Conservation (phyloP, 2,113 vertebrate genomes). For the Chlamydotis undulata region DNA sequence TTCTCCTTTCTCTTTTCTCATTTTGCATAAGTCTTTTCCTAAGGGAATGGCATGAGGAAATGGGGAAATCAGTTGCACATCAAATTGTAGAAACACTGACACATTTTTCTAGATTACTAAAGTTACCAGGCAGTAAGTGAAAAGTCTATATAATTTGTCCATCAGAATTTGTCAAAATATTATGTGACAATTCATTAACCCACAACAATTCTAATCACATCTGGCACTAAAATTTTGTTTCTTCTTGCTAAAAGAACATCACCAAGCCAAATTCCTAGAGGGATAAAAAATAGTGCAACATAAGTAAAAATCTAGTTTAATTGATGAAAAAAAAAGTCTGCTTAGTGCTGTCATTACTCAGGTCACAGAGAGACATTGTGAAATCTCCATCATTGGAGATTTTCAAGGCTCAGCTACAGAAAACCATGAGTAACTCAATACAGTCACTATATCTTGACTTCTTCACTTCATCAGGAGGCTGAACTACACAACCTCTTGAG, state of each 20-base stretch:
- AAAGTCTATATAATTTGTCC: not conserved
- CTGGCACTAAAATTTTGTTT: not conserved
- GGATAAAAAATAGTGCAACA: not conserved
- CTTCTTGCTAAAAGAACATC: not conserved
- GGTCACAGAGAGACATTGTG: not conserved
- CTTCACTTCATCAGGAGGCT: not conserved
- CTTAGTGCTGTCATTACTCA: not conserved
- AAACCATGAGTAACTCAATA: not conserved
- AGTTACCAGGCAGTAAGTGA: constrained; percentile 5
- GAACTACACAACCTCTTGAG: not conserved
- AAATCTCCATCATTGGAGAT: not conserved
- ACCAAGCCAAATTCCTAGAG: not conserved
- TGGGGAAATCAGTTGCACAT: constrained; percentile 8
- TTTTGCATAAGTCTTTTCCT: constrained; percentile 28
- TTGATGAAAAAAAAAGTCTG: not conserved
- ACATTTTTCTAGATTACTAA: not conserved
- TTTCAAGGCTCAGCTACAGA: not conserved
- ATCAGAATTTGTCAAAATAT: constrained; percentile 7
- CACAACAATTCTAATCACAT: not conserved
- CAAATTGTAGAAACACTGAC: not conserved
- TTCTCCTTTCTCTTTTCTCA: not conserved
- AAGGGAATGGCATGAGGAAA: not conserved
- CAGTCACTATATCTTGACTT: not conserved
- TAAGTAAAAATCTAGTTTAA: not conserved
- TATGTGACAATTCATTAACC: not conserved